Conservation (phyloP, 1,140 invertebrate species). For the Calliphora vicina region DNA sequence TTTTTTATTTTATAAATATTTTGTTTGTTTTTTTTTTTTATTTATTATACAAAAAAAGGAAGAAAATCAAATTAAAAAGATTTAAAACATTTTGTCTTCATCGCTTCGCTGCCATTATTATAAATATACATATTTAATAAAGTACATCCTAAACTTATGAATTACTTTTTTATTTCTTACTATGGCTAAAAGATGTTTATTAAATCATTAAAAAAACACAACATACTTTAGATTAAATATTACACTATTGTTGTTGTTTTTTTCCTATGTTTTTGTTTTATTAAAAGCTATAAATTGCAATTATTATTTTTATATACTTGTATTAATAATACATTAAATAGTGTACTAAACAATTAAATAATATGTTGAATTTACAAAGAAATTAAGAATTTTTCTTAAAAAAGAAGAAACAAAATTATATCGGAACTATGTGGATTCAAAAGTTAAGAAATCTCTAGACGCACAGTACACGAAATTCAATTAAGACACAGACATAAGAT, state of each 20-base stretch:
- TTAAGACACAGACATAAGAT: too few species aligned
- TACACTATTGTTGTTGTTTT: background rate
- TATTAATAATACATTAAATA: background rate
- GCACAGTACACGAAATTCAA: too few species aligned
- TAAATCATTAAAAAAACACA: constrained; percentile 20
- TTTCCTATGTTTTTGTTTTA: background rate
- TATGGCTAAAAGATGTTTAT: background rate
- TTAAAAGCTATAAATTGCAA: constrained; percentile 30
- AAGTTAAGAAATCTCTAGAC: background rate
- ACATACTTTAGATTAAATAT: constrained; percentile 20
- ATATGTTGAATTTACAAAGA: background rate
- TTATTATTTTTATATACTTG: background rate
- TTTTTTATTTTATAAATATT: constrained; percentile 23
- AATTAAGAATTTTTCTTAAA: background rate
- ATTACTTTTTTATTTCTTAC: constrained; percentile 18
- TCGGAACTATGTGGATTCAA: too few species aligned
- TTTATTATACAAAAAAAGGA: background rate
- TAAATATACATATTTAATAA: background rate
- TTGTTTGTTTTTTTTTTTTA: constrained; percentile 3
- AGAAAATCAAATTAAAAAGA: background rate
- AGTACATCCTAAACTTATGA: constrained; percentile 21
- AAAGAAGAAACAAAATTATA: background rate
- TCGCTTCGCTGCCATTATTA: constrained; percentile 26
- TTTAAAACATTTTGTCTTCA: constrained; percentile 16
- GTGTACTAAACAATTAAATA: background rate